Conservation (phyloP, 1,140 invertebrate species). For the Zophobas morio region DNA sequence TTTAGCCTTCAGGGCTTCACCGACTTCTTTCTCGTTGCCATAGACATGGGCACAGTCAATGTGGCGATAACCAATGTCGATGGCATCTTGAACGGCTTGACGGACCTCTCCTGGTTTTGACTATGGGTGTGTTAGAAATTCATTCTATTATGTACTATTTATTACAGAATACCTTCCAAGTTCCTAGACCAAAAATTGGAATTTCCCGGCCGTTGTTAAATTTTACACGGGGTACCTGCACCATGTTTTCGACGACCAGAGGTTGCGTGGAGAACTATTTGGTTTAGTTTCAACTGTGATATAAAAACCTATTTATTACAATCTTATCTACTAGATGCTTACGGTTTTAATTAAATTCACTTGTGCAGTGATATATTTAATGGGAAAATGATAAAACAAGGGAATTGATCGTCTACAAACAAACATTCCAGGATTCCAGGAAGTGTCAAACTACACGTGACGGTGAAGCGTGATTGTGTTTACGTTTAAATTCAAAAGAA, state of each 20-base stretch:
- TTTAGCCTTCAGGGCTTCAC: constrained; percentile 79
- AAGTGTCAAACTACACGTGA: neutral
- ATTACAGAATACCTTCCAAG: constrained; percentile 75
- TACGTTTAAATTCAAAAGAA: no score
- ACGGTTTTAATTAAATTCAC: constrained; percentile 30
- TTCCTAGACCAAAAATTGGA: constrained; percentile 79
- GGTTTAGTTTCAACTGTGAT: constrained; percentile 8
- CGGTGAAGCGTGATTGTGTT: neutral
- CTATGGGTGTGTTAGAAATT: constrained; percentile 48
- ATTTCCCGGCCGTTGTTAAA: constrained; percentile 75
- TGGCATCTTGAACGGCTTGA: constrained; percentile 69
- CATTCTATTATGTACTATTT: constrained; percentile 50
- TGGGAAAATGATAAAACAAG: neutral
- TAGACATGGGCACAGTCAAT: constrained; percentile 82
- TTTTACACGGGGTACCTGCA: constrained; percentile 69
- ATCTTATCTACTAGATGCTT: constrained; percentile 24
- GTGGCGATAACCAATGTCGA: constrained; percentile 81
- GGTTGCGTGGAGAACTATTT: constrained; percentile 1
- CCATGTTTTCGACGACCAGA: constrained; percentile 61
- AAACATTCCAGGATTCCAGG: neutral
- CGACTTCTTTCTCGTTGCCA: constrained; percentile 88
- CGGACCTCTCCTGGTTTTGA: constrained; percentile 63
- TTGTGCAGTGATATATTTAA: constrained; percentile 5
- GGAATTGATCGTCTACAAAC: neutral
- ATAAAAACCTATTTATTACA: constrained; percentile 9